Evolutionary conservation across 1,140 invertebrate species (phyloP), one percentile per base, ranked within the genome.

Genomic region (Hyles vespertilio): DNA sequence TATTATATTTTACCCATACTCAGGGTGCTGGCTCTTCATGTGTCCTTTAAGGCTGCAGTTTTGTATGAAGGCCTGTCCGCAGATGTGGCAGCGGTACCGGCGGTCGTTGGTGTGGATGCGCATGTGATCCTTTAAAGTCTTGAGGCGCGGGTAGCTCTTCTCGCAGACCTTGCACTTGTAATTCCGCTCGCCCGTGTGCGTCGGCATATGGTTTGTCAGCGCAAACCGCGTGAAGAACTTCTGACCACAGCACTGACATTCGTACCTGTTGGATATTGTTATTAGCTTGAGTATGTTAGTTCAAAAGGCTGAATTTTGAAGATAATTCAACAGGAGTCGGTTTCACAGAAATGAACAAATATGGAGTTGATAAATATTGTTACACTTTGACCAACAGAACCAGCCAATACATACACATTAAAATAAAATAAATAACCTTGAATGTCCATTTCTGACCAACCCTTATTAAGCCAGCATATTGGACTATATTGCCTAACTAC

Each of bases 71-170:
- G 90, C 90, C 58, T 91, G 91, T 11, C 89, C 85, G 65, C 91
- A 92, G 3, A 90, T 76, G 46, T 90, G 84, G 62, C 91, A 91
- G 9, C 84, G 70, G 58, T 91, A 91, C 9, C 90, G 69, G 33
- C 90, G 76, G 9, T 91, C 86, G 46, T 91, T 91, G 3, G 83
- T 90, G 59, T 94, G 93, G 44, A 93, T 94, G 63, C 93, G 91
- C 54, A 93, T 90, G 64, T 95, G 94, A 46, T 94, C 91, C 49
- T 94, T 92, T 81, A 95, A 91, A 32, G 93, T 94, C 73, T 94
- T 92, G 52, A 93, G 91, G 12, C 93, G 81, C 0, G 92, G 93
- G 77, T 93, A 94, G 7, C 89, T 77, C 51, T 92, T 91, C 44
- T 90, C 88, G 70, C 93, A 94, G 3, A 92, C 86, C 56, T 89